Conservation (phyloP, 2,797 vertebrate species). For the Amblyraja radiata region DNA sequence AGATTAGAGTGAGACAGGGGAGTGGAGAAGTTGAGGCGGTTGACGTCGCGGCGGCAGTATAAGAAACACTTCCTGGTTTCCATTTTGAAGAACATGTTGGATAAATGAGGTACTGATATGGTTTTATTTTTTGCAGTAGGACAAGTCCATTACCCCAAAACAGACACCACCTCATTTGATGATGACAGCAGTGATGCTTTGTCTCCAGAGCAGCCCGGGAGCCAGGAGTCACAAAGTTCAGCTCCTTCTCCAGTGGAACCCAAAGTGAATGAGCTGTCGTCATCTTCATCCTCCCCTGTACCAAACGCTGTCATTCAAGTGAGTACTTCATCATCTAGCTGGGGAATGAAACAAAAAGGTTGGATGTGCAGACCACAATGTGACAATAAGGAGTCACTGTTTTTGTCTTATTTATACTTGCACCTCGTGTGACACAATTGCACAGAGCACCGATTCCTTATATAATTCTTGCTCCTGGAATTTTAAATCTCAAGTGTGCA, state of each 20-base stretch:
- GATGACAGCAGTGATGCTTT: conserved; percentile 83
- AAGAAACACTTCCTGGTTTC: background rate
- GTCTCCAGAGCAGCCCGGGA: conserved; percentile 73
- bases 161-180: conserved; percentile 80
- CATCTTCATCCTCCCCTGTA: conserved; percentile 57
- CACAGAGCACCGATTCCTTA: too few species aligned
- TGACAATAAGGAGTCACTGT: background rate
- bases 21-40: too few species aligned
- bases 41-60: too few species aligned
- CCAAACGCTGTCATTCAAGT: conserved; percentile 69
- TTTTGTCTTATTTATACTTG: too few species aligned
- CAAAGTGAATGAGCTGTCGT: conserved; percentile 60
- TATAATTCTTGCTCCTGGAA: too few species aligned
- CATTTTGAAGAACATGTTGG: background rate
- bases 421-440: too few species aligned
- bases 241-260: conserved; percentile 67
- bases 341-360: background rate
- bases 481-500: too few species aligned
- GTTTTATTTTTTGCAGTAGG: conserved; percentile 50
- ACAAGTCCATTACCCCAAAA: conserved; percentile 58
- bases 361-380: background rate
- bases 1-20: too few species aligned
- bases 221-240: conserved; percentile 76
- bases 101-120: background rate
- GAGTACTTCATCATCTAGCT: conserved; percentile 38